Conservation (phyloP, 2,888 invertebrate genomes). For the Agrotis segetum region DNA sequence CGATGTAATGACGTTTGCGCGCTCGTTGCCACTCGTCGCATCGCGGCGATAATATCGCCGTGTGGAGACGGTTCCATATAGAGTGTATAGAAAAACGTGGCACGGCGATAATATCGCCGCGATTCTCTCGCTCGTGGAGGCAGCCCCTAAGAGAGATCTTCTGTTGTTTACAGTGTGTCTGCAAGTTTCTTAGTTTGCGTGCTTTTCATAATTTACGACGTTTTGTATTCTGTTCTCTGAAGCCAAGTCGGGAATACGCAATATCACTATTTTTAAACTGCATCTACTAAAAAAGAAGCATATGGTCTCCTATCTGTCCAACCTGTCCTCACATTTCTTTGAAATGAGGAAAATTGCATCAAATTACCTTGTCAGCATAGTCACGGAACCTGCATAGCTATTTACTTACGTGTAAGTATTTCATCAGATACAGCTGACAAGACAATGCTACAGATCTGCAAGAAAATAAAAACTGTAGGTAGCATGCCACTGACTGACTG, state of each 20-base stretch:
- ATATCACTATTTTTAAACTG: conserved; percentile 18
- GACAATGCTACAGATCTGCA: background rate
- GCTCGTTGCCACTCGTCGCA: no score
- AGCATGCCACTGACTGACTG: no score
- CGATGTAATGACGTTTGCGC: no score
- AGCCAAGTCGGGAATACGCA: background rate
- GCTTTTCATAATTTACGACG: conserved; percentile 41
- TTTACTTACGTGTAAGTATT: conserved; percentile 1
- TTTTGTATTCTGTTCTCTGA: conserved; percentile 25
- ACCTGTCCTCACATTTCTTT: conserved; percentile 43
- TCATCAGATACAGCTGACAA: conserved; percentile 6
- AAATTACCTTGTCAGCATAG: conserved; percentile 43
- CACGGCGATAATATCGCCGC: no score
- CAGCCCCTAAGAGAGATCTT: no score
- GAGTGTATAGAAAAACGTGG: no score
- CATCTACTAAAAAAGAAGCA: conserved; percentile 9
- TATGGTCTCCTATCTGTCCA: conserved; percentile 14
- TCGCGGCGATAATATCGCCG: no score
- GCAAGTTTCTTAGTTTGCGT: conserved; percentile 33
- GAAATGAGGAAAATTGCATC: conserved; percentile 50
- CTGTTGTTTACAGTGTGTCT: conserved; percentile 16
- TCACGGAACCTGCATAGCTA: conserved; percentile 44
- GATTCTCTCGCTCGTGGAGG: no score
- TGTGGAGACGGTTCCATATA: no score
- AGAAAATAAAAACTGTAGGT: background rate